Evolutionary conservation across 2,888 invertebrate genomes (phyloP).

Genomic region (Odiellus spinosus): DNA sequence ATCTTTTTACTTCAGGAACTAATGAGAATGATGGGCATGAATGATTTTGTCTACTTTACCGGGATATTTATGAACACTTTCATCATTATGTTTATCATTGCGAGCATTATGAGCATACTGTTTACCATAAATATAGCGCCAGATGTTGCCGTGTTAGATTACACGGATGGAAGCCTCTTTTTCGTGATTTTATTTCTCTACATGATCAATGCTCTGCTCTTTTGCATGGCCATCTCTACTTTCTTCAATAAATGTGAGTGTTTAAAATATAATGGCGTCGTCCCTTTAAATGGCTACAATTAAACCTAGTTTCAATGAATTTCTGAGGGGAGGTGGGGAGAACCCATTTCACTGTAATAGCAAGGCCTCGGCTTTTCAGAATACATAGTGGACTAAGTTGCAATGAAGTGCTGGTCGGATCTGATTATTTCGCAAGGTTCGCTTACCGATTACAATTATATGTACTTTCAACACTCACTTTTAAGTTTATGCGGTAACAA

Average conservation of each 20-base stretch:
- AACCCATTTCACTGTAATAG: too few species aligned
- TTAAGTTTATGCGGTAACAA: too few species aligned
- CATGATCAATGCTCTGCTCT: slow-evolving; percentile 10
- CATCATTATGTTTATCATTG: slow-evolving; percentile 10
- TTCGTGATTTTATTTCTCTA: slow-evolving; percentile 10
- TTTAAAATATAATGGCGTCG: too few species aligned
- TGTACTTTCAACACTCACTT: too few species aligned
- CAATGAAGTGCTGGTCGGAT: too few species aligned
- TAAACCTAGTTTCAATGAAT: too few species aligned
- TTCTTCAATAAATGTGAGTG: slow-evolving; percentile 16
- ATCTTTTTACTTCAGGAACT: slow-evolving; percentile 11
- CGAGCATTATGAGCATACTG: not conserved
- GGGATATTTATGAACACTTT: slow-evolving; percentile 17
- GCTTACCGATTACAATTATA: too few species aligned
- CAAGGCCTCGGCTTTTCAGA: too few species aligned
- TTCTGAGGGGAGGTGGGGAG: too few species aligned
- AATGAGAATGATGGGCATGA: slow-evolving; percentile 20
- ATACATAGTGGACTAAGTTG: too few species aligned
- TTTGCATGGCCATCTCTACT: slow-evolving; percentile 15
- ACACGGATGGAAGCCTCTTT: slow-evolving; percentile 5
- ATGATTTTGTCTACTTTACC: slow-evolving; percentile 17
- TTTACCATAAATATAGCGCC: not conserved
- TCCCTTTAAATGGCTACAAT: too few species aligned
- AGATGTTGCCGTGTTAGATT: slow-evolving; percentile 2
- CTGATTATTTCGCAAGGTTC: too few species aligned